Evolutionary conservation across 2,888 invertebrate species (phyloP).

Genomic region (Acanthosepion esculentum): DNA sequence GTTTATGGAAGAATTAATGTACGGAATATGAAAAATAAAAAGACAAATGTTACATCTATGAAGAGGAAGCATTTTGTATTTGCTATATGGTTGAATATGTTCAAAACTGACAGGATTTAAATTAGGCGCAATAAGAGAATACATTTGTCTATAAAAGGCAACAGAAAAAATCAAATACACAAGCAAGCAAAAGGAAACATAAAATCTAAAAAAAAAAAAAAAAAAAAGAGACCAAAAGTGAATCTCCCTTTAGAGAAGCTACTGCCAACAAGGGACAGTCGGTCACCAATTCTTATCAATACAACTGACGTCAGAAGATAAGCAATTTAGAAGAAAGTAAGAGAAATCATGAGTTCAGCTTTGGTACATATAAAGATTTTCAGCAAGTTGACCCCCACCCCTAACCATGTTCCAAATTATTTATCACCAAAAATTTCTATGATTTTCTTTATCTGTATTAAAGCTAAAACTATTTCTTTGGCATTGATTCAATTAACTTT

Average conservation of each 20-base stretch:
- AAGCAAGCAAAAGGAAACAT: not conserved
- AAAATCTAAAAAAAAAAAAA: not conserved
- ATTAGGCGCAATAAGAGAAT: too few species aligned
- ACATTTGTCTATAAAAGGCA: too few species aligned
- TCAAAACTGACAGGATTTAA: too few species aligned
- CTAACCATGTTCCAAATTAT: not conserved
- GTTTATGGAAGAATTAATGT: too few species aligned
- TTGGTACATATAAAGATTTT: not conserved
- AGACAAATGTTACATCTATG: too few species aligned
- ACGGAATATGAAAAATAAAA: too few species aligned
- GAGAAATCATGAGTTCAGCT: not conserved
- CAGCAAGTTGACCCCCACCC: not conserved
- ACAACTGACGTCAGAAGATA: not conserved
- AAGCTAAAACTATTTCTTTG: not conserved
- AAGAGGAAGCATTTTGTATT: too few species aligned
- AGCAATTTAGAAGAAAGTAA: not conserved
- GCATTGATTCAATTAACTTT: not conserved
- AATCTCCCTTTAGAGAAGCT: not conserved
- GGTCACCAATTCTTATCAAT: not conserved
- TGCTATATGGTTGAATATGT: too few species aligned
- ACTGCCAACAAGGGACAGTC: not conserved
- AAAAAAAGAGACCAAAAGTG: too few species aligned
- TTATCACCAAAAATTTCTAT: not conserved
- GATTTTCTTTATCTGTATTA: not conserved
- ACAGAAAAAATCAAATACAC: not conserved